Percentiles rank a stretch among this genome's conserved stretches.
phyloP scores from a whole-genome alignment of 1,140 invertebrate species.

The Ips typographus region DNA sequence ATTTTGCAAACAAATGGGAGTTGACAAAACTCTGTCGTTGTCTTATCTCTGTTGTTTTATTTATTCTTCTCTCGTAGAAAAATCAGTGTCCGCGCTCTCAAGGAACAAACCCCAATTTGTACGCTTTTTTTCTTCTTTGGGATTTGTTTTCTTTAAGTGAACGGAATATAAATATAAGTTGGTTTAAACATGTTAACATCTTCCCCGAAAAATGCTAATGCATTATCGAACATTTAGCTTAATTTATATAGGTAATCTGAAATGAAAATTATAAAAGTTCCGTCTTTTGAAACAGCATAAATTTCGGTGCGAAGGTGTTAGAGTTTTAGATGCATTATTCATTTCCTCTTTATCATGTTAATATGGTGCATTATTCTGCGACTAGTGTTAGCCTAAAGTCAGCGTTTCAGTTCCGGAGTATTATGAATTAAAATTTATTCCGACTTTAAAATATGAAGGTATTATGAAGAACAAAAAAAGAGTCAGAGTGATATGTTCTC shows the following conservation, averaged over 20 bases:
- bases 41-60: slow-evolving; percentile 22
- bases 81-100: slow-evolving; percentile 17
- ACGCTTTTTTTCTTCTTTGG: background rate
- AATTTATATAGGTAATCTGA: background rate
- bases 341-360: slow-evolving; percentile 17
- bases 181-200: background rate
- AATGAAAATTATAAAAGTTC: background rate
- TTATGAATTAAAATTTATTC: slow-evolving; percentile 2
- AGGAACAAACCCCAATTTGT: slow-evolving; percentile 16
- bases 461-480: no score
- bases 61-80: slow-evolving; percentile 24
- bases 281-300: slow-evolving; percentile 1
- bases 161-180: slow-evolving; percentile 5
- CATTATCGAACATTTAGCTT: background rate
- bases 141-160: slow-evolving; percentile 14
- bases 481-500: no score
- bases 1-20: slow-evolving; percentile 21
- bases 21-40: slow-evolving; percentile 19
- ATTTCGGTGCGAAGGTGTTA: slow-evolving; percentile 3
- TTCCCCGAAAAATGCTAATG: background rate
- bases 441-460: background rate
- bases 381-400: slow-evolving; percentile 8
- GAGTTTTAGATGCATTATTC: slow-evolving; percentile 5
- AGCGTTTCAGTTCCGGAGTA: slow-evolving; percentile 8
- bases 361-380: slow-evolving; percentile 7